Base-by-base conservation (phyloP, 2,113 vertebrate genomes). In the Crotalus tigris region DNA sequence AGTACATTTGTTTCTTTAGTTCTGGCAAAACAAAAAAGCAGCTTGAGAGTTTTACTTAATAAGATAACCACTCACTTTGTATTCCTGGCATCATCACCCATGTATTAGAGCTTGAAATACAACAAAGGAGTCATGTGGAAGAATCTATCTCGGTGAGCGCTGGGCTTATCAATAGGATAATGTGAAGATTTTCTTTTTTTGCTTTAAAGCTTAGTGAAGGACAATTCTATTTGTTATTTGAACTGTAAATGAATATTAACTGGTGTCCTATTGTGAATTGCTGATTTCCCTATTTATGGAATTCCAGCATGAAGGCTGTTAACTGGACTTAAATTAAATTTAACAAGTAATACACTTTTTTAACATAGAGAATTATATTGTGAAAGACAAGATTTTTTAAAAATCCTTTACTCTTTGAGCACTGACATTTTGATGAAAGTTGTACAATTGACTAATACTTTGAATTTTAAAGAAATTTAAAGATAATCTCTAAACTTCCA, bases 141-240 rank as follows among this genome's bases (percentile, higher is more conserved):
- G 87, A 61, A 44, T 69, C 33, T 46, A 54, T 93, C 10, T 87
- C 58, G 87, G 46, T 90, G 57, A 86, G 26, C 29, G 33, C 85
- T 89, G 49, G 81, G 33, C 21, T 57, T 88, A 89, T 90, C 75
- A 59, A 53, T 85, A 57, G 69, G 87, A 90, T 92, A 90, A 69
- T 69, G 75, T 90, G 88, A 57, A 88, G 54, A 58, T 44, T 57
- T 89, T 55, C n/a, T 58, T 39, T 58, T 61, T 88, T 57, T 91
- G 23, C 55, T 49, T 90, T 87, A 85, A 91, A 85, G 26, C 29
- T 55, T 93, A 59, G 85, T 91, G 46, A 90, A 90, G 57, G 54
- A 55, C 75, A 49, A 81, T 91, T 54, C n/a, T 91, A 75, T 85
- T 90, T 69, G 19, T 91, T 88, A 75, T 86, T 93, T 75, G 90